Evolutionary conservation across 2,113 vertebrate genomes (phyloP).

Genomic region (Oreamnos americanus): DNA sequence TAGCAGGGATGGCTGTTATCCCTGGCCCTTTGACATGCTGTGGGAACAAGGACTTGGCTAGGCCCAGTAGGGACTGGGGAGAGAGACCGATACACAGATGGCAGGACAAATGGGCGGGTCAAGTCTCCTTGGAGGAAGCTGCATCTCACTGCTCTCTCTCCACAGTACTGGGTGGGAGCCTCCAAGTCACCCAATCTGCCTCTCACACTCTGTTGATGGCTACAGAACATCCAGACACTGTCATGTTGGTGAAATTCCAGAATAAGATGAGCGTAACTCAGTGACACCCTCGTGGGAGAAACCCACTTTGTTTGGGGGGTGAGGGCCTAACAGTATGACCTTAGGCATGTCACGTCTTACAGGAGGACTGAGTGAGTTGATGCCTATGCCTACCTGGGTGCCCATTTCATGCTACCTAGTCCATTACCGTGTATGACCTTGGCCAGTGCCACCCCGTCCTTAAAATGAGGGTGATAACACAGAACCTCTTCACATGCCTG

Average conservation of each 20-base stretch:
- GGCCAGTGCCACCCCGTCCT: neutral
- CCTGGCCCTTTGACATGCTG: neutral
- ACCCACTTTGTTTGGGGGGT: too few species aligned
- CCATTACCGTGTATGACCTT: neutral
- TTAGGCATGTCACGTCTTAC: neutral
- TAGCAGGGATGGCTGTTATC: rapidly evolving
- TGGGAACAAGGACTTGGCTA: neutral
- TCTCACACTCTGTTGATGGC: neutral
- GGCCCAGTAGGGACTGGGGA: neutral
- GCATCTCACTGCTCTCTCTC: neutral
- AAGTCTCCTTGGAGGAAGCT: neutral
- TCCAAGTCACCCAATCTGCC: neutral
- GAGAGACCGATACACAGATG: rapidly evolving
- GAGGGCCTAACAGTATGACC: neutral
- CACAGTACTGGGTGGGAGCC: rapidly evolving
- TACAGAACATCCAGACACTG: neutral
- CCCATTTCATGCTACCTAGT: rapidly evolving
- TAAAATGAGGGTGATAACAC: too few species aligned
- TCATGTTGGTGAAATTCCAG: neutral
- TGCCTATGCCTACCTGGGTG: neutral
- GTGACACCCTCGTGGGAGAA: rapidly evolving
- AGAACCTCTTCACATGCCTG: neutral
- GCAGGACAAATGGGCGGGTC: too few species aligned
- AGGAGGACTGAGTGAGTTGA: neutral
- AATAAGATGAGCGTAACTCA: rapidly evolving